These are phyloP conservation scores for Phataginus tetradactyla DNA, from an alignment of 2,797 vertebrate genomes.

Conservation along the genomic window DNA sequence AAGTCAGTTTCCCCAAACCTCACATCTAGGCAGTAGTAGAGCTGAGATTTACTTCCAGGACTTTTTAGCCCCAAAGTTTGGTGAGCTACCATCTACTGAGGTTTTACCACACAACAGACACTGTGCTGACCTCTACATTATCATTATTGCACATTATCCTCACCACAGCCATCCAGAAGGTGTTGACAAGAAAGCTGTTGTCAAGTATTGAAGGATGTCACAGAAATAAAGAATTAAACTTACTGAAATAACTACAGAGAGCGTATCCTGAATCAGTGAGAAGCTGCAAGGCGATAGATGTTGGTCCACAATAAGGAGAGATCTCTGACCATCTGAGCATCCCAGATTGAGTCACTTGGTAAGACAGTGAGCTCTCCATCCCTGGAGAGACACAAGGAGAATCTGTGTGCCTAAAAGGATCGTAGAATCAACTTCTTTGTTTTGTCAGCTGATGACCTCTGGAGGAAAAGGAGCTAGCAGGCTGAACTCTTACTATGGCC, in stretches of 20 bases:
- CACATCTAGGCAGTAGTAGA: neutral
- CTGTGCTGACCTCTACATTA: neutral
- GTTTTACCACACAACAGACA: neutral
- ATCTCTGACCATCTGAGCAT: neutral
- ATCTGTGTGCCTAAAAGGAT: neutral
- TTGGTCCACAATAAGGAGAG: neutral
- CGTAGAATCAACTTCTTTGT: neutral
- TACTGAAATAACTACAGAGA: neutral
- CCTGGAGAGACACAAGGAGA: neutral
- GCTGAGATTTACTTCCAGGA: neutral
- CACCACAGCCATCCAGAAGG: neutral
- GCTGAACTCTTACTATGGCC: neutral
- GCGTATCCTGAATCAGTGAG: neutral
- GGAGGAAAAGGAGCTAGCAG: neutral
- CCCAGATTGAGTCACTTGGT: neutral
- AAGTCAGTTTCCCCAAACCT: neutral
- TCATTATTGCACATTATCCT: neutral
- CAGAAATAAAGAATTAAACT: neutral
- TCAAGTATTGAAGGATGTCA: slow-evolving; percentile 6
- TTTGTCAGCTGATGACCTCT: neutral
- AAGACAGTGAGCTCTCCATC: neutral
- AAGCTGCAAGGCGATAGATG: neutral
- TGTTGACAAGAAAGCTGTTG: neutral
- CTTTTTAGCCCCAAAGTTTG: neutral
- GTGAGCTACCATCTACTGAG: neutral